phyloP scores from a whole-genome alignment of 2,113 vertebrate genomes.

The Callorhinus ursinus region DNA sequence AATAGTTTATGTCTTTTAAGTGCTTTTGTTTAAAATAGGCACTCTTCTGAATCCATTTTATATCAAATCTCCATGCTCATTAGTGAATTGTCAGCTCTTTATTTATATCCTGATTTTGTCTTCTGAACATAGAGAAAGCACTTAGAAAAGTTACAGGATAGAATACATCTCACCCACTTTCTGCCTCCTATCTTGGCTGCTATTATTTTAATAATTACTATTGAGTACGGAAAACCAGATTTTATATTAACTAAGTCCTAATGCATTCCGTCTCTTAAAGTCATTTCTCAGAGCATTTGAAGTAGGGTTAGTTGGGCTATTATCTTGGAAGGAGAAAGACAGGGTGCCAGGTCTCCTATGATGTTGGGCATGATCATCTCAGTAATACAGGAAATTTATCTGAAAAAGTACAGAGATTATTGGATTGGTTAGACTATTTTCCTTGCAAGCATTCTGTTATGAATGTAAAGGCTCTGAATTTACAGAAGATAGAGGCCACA shows the following conservation, averaged over 20 bases:
- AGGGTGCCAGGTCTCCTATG: background rate
- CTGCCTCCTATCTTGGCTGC: background rate
- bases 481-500: background rate
- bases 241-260: background rate
- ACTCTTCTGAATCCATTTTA: background rate
- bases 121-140: background rate
- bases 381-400: background rate
- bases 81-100: background rate
- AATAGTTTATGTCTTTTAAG: background rate
- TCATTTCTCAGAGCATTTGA: background rate
- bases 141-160: background rate
- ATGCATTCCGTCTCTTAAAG: background rate
- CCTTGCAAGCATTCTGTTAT: background rate
- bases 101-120: background rate
- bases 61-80: background rate
- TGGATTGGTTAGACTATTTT: background rate
- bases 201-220: background rate
- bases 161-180: background rate
- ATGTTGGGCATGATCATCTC: background rate
- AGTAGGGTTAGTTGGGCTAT: background rate
- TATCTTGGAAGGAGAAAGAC: background rate
- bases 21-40: constrained; percentile 9
- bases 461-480: background rate
- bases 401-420: background rate
- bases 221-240: background rate